Evolutionary conservation across 1,140 invertebrate genomes (phyloP).

Genomic region (Tetramorium alpestre): DNA sequence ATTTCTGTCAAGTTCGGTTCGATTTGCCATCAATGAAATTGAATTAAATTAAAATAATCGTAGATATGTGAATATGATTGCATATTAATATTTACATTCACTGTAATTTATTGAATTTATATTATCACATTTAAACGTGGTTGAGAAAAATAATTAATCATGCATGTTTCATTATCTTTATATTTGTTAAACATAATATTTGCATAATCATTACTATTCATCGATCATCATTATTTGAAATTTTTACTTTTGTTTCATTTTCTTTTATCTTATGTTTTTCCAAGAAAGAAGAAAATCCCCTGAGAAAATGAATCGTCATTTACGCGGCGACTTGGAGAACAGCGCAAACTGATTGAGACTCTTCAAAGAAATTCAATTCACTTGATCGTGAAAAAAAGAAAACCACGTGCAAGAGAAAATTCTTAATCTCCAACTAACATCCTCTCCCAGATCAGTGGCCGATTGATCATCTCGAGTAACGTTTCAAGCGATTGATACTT

Average conservation of each 20-base stretch:
- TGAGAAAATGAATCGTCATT: slow-evolving; percentile 29
- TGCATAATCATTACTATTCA: slow-evolving; percentile 1
- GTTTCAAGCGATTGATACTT: not conserved
- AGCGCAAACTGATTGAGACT: slow-evolving; percentile 17
- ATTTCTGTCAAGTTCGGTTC: slow-evolving; percentile 41
- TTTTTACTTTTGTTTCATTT: not conserved
- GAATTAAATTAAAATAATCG: slow-evolving; percentile 56
- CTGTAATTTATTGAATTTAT: slow-evolving; percentile 35
- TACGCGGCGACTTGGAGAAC: not conserved
- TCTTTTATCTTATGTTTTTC: not conserved
- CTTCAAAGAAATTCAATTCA: slow-evolving; percentile 45
- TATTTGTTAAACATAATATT: slow-evolving; percentile 27
- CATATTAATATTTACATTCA: slow-evolving; percentile 43
- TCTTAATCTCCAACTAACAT: slow-evolving; percentile 23
- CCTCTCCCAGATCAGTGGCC: not conserved
- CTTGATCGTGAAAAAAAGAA: not conserved
- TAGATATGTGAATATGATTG: slow-evolving; percentile 24
- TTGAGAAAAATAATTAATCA: slow-evolving; percentile 49
- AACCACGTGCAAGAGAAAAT: not conserved
- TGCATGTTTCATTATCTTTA: slow-evolving; percentile 43
- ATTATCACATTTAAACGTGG: slow-evolving; percentile 26
- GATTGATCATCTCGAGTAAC: not conserved
- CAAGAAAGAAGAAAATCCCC: slow-evolving; percentile 14
- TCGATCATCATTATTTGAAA: slow-evolving; percentile 11
- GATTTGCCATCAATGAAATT: slow-evolving; percentile 34